Evolutionary conservation across 2,888 invertebrate genomes (phyloP), one percentile per base, ranked within the genome.

Genomic region (Operophtera brumata): DNA sequence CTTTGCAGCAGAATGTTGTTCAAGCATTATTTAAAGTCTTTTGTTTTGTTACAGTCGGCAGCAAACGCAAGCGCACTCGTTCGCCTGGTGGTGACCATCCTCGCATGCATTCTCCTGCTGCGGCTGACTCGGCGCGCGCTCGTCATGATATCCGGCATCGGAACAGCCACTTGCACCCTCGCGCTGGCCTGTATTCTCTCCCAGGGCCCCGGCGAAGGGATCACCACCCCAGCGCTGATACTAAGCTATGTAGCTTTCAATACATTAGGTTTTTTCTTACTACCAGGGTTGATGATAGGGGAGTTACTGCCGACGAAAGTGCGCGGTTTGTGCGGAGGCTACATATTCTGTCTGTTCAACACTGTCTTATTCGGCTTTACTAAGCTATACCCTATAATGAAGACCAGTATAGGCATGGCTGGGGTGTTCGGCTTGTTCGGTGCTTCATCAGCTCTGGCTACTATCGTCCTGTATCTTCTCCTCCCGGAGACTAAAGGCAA

Each of bases 401-500:
- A 92, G 54, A 76, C 78, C 2, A 66, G 71, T 6, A 81, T 95
- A 89, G 94, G 94, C 10, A 92, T 94, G 70, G 84, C 91, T 1
- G 95, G 94, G 2, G 90, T 95, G 0, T 95, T 95, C 71, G 87
- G 92, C 14, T 81, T 94, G n/a, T 95, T 95, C 67, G 94, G 94
- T 0, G 78, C 83, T 0, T 91, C 94, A 0, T 92, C 94, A 1
- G 69, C 93, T 0, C 62, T 93, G 8, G 93, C 93, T 0, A 92
- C 94, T 0, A 47, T 93, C 1, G 93, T 94, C 45, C 84, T 94
- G 57, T 94, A 92, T 75, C 82, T 94, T 0, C 87, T 94, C 52
- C 80, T 95, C 35, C 95, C 95, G 8, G 95, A 95, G 82, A 95
- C 95, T 0, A 95, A 94, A 76, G 93, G 93, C 34, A 91, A 92